Base-by-base conservation (phyloP, 2,113 vertebrate genomes). In the Atractosteus spatula region DNA sequence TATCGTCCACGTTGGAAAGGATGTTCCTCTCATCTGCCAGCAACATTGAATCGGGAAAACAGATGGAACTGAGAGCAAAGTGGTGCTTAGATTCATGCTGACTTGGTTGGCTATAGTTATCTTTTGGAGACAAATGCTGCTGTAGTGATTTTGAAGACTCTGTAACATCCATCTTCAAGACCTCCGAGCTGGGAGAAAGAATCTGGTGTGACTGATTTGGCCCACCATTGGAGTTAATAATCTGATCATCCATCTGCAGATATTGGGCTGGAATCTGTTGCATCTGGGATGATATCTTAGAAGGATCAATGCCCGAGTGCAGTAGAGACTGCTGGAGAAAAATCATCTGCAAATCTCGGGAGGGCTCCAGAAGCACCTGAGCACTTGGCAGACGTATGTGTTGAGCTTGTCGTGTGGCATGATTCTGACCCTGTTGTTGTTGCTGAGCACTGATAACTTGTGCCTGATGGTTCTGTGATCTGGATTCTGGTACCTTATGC, bases 1-100 rank as follows among this genome's bases (percentile, higher is more conserved):
- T 98, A 83, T 99, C 97, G 80, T 98, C 96, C 44, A 99, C 96
- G 0, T 97, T 97, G 79, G 97, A 98, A 72, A 99, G 87, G 84
- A 99, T 97, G 86, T 94, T 96, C 82, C 96, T 93, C 62, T 99
- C 97, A 80, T 99, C 97, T 4, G 86, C 90, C 57, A 99, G 94
- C 7, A 99, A 90, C 85, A 98, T 96, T 4, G 96, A 95, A 59
- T 99, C 97, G 41, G 96, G 91, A 72, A 99, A 99, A 86, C 96
- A 98, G 85, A 98, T 95, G 51, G 96, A 96, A 87, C 94, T 95
- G 59, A 99, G 93, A 75, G 94, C 89, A 91, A 97, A 99, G 57
- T 97, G 96, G 85, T 94, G 95, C 84, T 99, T 99, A 74, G 92
- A 86, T 77, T 98, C 95, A 14, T 93, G 93, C 56, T 93, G 94